Base-by-base conservation (phyloP, 2,888 invertebrate species). In the Taphrorychus bicolor region DNA sequence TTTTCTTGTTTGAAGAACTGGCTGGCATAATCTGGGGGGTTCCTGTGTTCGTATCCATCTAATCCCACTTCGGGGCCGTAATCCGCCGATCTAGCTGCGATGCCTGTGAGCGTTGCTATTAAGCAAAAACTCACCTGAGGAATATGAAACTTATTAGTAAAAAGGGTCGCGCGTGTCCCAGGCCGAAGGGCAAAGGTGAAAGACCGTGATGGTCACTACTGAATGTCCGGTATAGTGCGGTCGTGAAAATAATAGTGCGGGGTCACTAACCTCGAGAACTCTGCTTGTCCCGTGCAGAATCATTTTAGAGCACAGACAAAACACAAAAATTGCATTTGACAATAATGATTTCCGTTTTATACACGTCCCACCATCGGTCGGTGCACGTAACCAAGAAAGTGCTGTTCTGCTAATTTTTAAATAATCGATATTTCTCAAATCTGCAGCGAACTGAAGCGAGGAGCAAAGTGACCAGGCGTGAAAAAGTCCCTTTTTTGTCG, bases 11-110 rank as follows among this genome's bases (percentile, higher is more conserved):
- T 73, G 1, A 76, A 71, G 66, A 76, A 82, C 65, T 79, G 81
- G 73, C 81, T 81, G 2, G 80, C 78, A 69, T 82, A 83, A 72
- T 82, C 81, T 5, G 78, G 76, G 51, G 32, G 32, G 32, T 32
- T 32, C 11, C 32, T 7, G 11, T 32, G 32, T 32, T 32, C 32
- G 32, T 32, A 32, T 32, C 32, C 32, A 32, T 32, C 32, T 32
- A 32, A 32, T 32, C 32, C 75, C 14, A 70, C 75, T 53, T 77
- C 78, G 22, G 77, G 59, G 54, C 73, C 75, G 18, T 63, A 48
- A n/a, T 56, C 3, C 9, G 1, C 3, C 11, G 32, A 32, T 32
- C 32, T 48, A 49, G 76, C 70, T 14, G 71, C 70, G 41, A 70
- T 73, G 73, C 70, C 65, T 49, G 59, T 48, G 18, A 68, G 56